These are phyloP conservation scores for Pipa parva DNA, from an alignment of 2,113 vertebrate species.

Conservation along the genomic window DNA sequence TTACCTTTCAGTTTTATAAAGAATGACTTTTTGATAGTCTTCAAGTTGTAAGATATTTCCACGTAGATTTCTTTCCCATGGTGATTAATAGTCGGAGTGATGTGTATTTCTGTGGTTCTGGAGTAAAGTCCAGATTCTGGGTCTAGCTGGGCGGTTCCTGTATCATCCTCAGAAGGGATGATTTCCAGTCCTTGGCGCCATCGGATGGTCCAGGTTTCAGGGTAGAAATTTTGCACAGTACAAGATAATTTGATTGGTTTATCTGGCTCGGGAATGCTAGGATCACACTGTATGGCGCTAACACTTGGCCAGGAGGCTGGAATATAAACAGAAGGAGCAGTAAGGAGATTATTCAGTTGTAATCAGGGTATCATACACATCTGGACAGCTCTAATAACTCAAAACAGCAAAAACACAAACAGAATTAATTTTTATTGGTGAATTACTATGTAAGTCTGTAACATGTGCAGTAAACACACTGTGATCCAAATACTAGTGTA, in stretches of 20 bases:
- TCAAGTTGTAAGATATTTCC: not conserved
- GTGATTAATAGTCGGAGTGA: not conserved
- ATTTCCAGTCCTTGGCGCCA: not conserved
- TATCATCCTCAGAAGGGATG: not conserved
- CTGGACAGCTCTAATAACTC: not conserved
- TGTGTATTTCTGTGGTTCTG: not conserved
- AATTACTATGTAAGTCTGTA: too few relatives aligned
- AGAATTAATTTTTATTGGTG: too few relatives aligned
- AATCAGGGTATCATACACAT: too few relatives aligned
- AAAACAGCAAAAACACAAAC: too few relatives aligned
- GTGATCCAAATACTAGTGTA: too few relatives aligned
- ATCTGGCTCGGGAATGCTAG: not conserved
- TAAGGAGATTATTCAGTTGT: not conserved
- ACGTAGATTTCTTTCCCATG: not conserved
- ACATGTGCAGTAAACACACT: too few relatives aligned
- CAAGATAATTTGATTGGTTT: not conserved
- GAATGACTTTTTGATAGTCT: not conserved
- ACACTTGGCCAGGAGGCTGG: not conserved
- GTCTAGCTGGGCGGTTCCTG: not conserved
- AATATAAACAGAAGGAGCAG: not conserved
- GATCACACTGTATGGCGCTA: not conserved
- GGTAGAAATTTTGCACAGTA: not conserved
- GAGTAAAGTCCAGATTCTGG: not conserved
- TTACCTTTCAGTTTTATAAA: not conserved
- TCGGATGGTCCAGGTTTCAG: not conserved